phyloP scores from a whole-genome alignment of 2,888 invertebrate genomes.

The Caenorhabditis macrosperma region DNA sequence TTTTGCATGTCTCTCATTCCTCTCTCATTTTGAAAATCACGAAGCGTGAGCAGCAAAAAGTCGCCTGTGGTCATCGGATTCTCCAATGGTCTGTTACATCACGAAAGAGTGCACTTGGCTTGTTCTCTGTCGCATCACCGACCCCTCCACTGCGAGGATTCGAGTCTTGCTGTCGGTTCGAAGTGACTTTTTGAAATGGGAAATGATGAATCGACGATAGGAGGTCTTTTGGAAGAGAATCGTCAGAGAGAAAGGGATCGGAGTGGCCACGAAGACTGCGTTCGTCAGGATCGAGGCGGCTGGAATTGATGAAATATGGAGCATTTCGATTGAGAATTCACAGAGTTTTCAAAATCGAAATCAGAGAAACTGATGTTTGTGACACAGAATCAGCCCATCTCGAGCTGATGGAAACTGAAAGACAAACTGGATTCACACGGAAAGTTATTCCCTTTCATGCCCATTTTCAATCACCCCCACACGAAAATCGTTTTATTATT shows the following conservation, averaged over 20 bases:
- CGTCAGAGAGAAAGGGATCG: slow-evolving; percentile 16
- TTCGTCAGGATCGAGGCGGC: slow-evolving; percentile 13
- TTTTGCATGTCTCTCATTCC: neutral
- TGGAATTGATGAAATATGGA: no score
- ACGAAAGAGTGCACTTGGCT: neutral
- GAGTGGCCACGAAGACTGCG: slow-evolving; percentile 30
- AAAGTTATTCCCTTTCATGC: no score
- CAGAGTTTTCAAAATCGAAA: no score
- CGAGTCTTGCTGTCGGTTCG: neutral
- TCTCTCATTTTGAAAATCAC: neutral
- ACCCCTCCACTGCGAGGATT: neutral
- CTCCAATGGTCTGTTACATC: neutral
- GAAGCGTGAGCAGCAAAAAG: neutral
- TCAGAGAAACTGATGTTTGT: no score
- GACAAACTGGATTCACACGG: no score
- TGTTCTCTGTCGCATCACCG: neutral
- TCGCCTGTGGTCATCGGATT: no score
- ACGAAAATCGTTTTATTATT: no score
- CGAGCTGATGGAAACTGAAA: no score
- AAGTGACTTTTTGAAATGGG: neutral
- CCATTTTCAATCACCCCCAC: no score
- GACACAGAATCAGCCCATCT: no score
- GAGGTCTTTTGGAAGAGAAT: slow-evolving; percentile 30
- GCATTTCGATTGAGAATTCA: no score
- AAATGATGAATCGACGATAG: slow-evolving; percentile 15